These are phyloP conservation scores for Apamea sordens DNA, from an alignment of 2,888 invertebrate species.

Conservation along the genomic window DNA sequence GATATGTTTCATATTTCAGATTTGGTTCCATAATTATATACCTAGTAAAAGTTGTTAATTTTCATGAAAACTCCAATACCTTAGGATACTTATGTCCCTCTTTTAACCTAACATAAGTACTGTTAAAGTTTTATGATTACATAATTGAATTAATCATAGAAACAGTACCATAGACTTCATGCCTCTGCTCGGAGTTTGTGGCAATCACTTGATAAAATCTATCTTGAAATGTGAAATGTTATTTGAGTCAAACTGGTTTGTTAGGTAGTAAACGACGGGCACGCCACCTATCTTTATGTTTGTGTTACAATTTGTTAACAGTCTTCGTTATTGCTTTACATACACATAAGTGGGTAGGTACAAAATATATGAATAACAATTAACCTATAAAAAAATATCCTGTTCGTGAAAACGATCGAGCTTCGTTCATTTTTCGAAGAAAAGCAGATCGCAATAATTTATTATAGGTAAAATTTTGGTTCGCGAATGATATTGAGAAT, in stretches of 20 bases:
- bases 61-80: neutral
- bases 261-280: slow-evolving; percentile 45
- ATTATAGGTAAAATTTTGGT: too few species aligned
- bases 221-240: slow-evolving; percentile 52
- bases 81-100: neutral
- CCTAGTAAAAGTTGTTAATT: neutral
- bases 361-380: slow-evolving; percentile 7
- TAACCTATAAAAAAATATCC: neutral
- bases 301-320: slow-evolving; percentile 56
- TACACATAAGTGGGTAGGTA: slow-evolving; percentile 5
- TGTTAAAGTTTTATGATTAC: slow-evolving; percentile 1
- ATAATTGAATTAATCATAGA: slow-evolving; percentile 35
- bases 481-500: neutral
- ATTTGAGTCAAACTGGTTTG: slow-evolving; percentile 51
- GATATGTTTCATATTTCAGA: neutral
- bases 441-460: neutral
- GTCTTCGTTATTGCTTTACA: slow-evolving; percentile 33
- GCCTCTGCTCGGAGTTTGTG: slow-evolving; percentile 19
- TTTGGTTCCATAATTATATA: neutral
- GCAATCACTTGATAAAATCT: slow-evolving; percentile 54
- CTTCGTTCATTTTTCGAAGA: neutral
- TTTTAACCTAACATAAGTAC: neutral
- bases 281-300: slow-evolving; percentile 48
- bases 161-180: slow-evolving; percentile 14
- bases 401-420: neutral